Evolutionary conservation across 2,888 invertebrate genomes (phyloP).

Genomic region (Melitaea athalia): DNA sequence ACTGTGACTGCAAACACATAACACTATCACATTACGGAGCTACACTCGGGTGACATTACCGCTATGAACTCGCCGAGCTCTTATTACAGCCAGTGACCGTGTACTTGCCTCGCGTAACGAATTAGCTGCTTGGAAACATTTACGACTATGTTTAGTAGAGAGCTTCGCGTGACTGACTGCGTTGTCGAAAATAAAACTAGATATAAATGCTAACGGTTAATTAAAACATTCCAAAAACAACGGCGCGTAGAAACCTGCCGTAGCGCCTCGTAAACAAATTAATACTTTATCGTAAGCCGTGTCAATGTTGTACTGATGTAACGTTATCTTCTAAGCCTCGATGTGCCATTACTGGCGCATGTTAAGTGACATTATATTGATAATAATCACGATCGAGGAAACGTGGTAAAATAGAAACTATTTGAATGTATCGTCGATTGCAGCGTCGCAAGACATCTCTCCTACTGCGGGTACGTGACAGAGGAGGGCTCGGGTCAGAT

Average conservation of each 20-base stretch:
- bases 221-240: not conserved
- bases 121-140: not conserved
- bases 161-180: too few species aligned
- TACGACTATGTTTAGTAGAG: not conserved
- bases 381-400: not conserved
- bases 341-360: not conserved
- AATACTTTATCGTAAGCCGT: not conserved
- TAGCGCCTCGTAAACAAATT: not conserved
- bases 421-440: not conserved
- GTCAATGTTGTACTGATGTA: not conserved
- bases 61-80: not conserved
- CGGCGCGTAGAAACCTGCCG: not conserved
- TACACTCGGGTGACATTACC: constrained; percentile 1
- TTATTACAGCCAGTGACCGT: not conserved
- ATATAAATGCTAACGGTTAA: not conserved
- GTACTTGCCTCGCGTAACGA: not conserved
- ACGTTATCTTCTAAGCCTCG: not conserved
- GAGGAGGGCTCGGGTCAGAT: not conserved
- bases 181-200: not conserved
- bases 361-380: not conserved
- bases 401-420: not conserved
- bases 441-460: not conserved
- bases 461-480: not conserved
- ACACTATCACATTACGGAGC: constrained; percentile 8
- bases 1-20: not conserved